A percentile compares a stretch with the other conserved stretches of the same genome.
These are phyloP conservation scores for Acanthopagrus latus DNA, from an alignment of 2,797 vertebrate species.

Conservation along the genomic window DNA sequence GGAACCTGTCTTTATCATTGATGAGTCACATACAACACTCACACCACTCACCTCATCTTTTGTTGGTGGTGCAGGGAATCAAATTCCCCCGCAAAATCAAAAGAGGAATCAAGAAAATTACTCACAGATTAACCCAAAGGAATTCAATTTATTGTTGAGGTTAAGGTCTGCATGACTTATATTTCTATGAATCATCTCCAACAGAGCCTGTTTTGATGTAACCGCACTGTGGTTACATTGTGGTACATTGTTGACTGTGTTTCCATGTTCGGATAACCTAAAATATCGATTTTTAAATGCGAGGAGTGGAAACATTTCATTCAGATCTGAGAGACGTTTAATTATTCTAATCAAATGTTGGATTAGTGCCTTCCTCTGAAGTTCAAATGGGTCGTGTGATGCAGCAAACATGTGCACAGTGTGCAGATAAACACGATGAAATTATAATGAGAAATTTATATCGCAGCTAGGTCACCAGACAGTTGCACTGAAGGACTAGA, in stretches of 20 bases:
- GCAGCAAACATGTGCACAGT: slow-evolving; percentile 36
- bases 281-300: slow-evolving; percentile 5
- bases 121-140: not conserved
- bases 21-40: no score
- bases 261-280: not conserved
- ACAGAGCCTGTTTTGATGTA: not conserved
- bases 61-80: no score
- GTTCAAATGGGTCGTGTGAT: slow-evolving; percentile 32
- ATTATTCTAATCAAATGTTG: slow-evolving; percentile 38
- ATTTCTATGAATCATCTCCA: not conserved
- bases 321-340: slow-evolving; percentile 13
- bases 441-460: slow-evolving; percentile 56
- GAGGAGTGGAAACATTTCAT: not conserved
- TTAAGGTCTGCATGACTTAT: not conserved
- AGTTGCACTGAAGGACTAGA: slow-evolving; percentile 36
- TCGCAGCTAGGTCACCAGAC: slow-evolving; percentile 25
- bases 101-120: not conserved
- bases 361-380: slow-evolving; percentile 17
- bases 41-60: no score
- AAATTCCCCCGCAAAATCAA: no score
- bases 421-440: slow-evolving; percentile 34
- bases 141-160: no score
- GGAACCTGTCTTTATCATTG: no score
- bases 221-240: not conserved
- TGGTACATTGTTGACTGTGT: not conserved